These are phyloP conservation scores for Meiosimyza platycephala DNA, from an alignment of 2,888 invertebrate species.

Conservation along the genomic window DNA sequence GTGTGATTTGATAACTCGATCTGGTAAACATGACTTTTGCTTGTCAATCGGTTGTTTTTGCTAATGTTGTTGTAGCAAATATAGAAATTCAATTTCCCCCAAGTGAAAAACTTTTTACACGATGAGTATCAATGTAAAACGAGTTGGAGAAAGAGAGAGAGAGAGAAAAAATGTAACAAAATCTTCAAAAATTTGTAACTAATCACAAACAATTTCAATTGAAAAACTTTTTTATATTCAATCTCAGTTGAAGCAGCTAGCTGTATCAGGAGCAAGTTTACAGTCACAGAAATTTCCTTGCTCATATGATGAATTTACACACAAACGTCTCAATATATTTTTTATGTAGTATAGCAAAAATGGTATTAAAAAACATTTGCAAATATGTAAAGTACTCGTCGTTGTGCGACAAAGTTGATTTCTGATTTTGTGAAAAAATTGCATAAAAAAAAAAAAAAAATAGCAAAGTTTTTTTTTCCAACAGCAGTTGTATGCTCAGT, in stretches of 20 bases:
- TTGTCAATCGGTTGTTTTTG: no score
- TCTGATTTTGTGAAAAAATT: not conserved
- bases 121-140: not conserved
- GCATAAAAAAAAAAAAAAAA: not conserved
- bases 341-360: no score
- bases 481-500: no score
- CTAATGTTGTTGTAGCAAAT: not conserved
- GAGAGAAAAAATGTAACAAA: not conserved
- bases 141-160: not conserved
- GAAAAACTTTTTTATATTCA: conserved; percentile 46
- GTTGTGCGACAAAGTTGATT: conserved; percentile 23
- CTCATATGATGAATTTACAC: no score
- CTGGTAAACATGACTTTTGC: no score
- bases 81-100: not conserved
- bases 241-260: not conserved
- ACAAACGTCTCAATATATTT: no score
- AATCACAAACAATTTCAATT: conserved; percentile 55
- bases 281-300: no score
- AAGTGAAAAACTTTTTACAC: conserved; percentile 4
- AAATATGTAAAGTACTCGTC: conserved; percentile 18
- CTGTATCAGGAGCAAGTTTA: no score
- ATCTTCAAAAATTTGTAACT: conserved; percentile 27
- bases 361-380: no score
- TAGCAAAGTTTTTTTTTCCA: no score
- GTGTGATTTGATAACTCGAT: no score